A percentile compares a stretch with the other conserved stretches of the same genome.
Evolutionary conservation across 2,113 vertebrate species (phyloP).

Genomic region (Rhegmatorhina hoffmannsi): DNA sequence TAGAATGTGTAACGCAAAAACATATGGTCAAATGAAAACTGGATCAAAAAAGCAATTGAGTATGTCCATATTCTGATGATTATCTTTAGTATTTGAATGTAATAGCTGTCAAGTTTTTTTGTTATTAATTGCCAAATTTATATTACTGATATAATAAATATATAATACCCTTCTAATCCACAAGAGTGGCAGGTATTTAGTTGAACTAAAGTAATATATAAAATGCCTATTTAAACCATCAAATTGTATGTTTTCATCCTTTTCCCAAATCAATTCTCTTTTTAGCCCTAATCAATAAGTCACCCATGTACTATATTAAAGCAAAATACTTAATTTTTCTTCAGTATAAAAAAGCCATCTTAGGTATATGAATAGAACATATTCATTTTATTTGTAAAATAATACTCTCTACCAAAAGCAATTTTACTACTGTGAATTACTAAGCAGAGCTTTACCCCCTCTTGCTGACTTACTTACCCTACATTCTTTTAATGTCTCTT

Average conservation of each 20-base stretch:
- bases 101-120: background rate
- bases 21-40: background rate
- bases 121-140: background rate
- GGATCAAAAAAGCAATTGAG: background rate
- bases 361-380: background rate
- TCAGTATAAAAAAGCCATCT: background rate
- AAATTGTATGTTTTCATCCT: background rate
- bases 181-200: background rate
- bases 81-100: background rate
- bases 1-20: background rate
- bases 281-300: background rate
- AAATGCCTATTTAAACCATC: background rate
- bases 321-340: background rate
- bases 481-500: conserved; percentile 40
- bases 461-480: conserved; percentile 53
- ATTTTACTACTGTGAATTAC: background rate
- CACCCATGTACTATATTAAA: background rate
- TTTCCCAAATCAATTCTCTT: background rate
- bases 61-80: background rate
- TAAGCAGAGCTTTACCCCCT: background rate
- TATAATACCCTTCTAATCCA: background rate
- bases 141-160: background rate
- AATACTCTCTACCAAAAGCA: background rate
- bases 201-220: background rate
- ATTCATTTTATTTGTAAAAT: background rate